Evolutionary conservation across 2,113 vertebrate species (phyloP), one percentile per base, ranked within the genome.

Genomic region (Pelodiscus sinensis): DNA sequence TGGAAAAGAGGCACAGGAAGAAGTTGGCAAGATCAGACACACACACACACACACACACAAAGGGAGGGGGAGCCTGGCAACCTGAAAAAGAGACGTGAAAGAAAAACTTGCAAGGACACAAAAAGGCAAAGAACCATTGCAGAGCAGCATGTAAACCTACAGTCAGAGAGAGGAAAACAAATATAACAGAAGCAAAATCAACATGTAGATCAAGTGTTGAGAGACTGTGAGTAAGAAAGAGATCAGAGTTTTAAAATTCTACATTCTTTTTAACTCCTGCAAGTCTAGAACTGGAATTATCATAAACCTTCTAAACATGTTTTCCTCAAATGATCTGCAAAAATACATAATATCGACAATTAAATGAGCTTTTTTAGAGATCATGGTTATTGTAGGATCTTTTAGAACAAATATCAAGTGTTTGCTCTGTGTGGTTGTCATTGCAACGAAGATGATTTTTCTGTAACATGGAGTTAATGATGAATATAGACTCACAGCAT

Each of bases 11-110:
- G 68, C 10, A 55, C 68, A 81, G 57, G 25, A 86, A 84, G 51
- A 81, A 81, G 79, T 38, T 93, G 96, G 93, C 95, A 97, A 96
- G 88, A 90, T 0, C 71, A 95, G 82, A 0, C n/a, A n/a, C n/a
- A n/a, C 57, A 90, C 82, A 94, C 52, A 82, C 95, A 93, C 50
- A 77, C 22, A 82, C 93, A 93, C n/a, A 29, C 90, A 78, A 5
- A 44, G 44, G 44, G 44, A 44, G 44, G 44, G 44, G 44, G 44
- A 44, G 51, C 27, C 58, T 79, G 84, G 92, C n/a, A 78, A 92
- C 31, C 82, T 94, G 90, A 82, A 85, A 92, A 85, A 88, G 51
- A 83, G 80, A 55, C 65, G 93, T 88, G 86, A 89, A 81, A 79
- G 75, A 89, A 51, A 55, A 3, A 62, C 44, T 44, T 24, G 83